A percentile compares a stretch with the other conserved stretches of the same genome.
Conservation (phyloP, 2,888 invertebrate genomes). For the Hypolimnas misippus region DNA sequence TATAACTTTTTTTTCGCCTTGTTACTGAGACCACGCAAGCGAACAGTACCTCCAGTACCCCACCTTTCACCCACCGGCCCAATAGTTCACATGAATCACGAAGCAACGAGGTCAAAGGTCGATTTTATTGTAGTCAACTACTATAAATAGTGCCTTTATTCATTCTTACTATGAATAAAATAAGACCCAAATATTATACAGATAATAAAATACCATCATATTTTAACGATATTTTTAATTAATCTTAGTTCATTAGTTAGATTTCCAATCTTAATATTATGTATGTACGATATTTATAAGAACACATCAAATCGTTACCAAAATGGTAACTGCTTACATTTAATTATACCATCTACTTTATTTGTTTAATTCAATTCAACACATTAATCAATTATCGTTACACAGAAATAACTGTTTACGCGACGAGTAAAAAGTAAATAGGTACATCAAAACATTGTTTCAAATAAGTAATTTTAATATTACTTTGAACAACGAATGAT, state of each 20-base stretch:
- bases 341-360: neutral
- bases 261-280: too few species aligned
- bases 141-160: slow-evolving; percentile 34
- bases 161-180: neutral
- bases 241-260: too few species aligned
- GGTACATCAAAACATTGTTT: neutral
- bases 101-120: slow-evolving; percentile 64
- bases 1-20: slow-evolving; percentile 9
- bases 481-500: neutral
- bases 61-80: slow-evolving; percentile 70
- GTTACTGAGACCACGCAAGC: slow-evolving; percentile 25
- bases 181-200: neutral
- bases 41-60: slow-evolving; percentile 43
- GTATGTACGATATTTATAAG: too few species aligned
- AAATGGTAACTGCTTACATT: too few species aligned
- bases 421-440: neutral
- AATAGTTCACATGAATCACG: slow-evolving; percentile 69
- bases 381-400: neutral
- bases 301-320: neutral
- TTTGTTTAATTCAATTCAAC: neutral
- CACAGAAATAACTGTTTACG: neutral
- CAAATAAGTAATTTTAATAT: neutral
- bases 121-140: slow-evolving; percentile 49
- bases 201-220: too few species aligned
- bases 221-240: too few species aligned